Evolutionary conservation across 2,888 invertebrate genomes (phyloP).

Genomic region (Maniola hyperantus): DNA sequence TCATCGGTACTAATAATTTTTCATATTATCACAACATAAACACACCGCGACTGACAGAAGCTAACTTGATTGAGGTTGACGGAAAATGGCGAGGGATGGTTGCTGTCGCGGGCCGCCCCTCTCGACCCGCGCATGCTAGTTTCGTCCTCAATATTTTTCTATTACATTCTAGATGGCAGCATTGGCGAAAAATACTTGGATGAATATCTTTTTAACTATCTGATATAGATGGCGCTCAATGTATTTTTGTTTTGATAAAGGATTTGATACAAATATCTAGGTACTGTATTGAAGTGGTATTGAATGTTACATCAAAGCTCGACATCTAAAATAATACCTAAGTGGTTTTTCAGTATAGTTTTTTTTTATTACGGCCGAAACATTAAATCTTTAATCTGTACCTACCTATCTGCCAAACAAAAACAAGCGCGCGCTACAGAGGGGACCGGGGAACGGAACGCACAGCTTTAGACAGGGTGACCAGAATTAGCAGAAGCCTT

Average conservation of each 20-base stretch:
- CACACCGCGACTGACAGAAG: constrained; percentile 80
- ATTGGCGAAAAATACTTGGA: constrained; percentile 36
- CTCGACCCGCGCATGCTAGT: constrained; percentile 63
- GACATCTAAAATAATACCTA: no score
- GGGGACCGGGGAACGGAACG: no score
- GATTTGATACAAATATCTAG: no score
- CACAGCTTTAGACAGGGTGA: no score
- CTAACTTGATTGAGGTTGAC: constrained; percentile 79
- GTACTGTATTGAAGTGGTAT: no score
- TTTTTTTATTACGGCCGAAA: no score
- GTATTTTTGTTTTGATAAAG: background rate
- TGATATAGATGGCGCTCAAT: constrained; percentile 47
- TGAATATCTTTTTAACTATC: constrained; percentile 27
- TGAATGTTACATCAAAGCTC: no score
- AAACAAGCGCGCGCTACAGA: no score
- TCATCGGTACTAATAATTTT: constrained; percentile 80
- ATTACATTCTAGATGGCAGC: constrained; percentile 56
- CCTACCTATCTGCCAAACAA: no score
- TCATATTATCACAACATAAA: constrained; percentile 79
- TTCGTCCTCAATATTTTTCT: constrained; percentile 37
- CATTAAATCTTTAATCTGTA: no score
- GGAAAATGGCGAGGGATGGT: constrained; percentile 68
- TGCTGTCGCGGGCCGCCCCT: constrained; percentile 62
- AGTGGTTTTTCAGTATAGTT: no score
- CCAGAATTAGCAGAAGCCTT: no score